Evolutionary conservation across 2,113 vertebrate genomes (phyloP), one percentile per base, ranked within the genome.

Genomic region (Salvelinus alpinus): DNA sequence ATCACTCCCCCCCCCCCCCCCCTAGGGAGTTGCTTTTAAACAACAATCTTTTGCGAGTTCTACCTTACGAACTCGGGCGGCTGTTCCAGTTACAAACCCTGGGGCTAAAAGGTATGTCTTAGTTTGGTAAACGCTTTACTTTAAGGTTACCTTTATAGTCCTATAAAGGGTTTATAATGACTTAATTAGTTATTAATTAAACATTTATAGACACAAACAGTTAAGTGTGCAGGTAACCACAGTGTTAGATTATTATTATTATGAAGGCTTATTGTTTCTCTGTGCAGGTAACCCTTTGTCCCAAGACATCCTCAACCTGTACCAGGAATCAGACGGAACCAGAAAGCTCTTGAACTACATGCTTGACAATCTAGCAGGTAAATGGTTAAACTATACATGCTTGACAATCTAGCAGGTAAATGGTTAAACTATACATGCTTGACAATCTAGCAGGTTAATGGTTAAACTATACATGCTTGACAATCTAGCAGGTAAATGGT

Each of bases 21-120:
- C 83, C 57, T 92, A 99, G 98, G 97, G 98, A 99, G 96, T 97
- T 99, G 94, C 96, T 99, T 96, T 98, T 99, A 95, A 99, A 99
- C 95, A 96, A 99, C 95, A 99, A 99, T 95, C 94, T 97, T 92
- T 94, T 99, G 95, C 95, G 97, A 94, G 97, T 99, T 96, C 96
- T 99, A 94, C 98, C 98, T 95, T 99, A 97, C 65, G 98, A 99
- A 95, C 97, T 99, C 91, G 98, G 98, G 88, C 95, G 96, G 89
- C 95, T 99, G 90, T 99, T 99, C 94, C 96, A 96, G 94, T 91
- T 99, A 78, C 97, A 99, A 92, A 99, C 95, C 81, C 92, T 99
- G 78, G 98, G 98, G 11, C 44, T 70, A 38, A 70, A 70, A 70
- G 68, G 68, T 70, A 48, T 4, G 66, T 68, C 13, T 68, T 68